Base-by-base conservation (phyloP, 2,797 vertebrate genomes). In the Notoglanidium macrostoma region DNA sequence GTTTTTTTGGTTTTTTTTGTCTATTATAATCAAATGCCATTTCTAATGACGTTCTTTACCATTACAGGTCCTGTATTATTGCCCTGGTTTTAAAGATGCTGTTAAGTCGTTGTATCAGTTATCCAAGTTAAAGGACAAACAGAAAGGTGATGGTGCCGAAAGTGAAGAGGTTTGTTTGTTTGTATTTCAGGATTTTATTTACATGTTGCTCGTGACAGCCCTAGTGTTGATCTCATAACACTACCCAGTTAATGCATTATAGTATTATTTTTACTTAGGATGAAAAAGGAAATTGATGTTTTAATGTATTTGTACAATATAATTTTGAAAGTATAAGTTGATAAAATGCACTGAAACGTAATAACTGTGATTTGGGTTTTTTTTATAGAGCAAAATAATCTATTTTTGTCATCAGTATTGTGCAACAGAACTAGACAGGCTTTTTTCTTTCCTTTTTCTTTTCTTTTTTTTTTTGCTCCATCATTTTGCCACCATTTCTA, bases 11-110 rank as follows among this genome's bases (percentile, higher is more conserved):
- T n/a, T n/a, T 83, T 72, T 23, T 19, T 59, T n/a, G 12, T 78
- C 0, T 59, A 5, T 14, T 9, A 23, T 44, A 63, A 81, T 40
- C n/a, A 14, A n/a, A n/a, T 89, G 81, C 89, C 17, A 59, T 89
- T n/a, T 51, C 72, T 63, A 63, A 11, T 80, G 17, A 11, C 57
- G 59, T 21, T 32, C 26, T 86, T 86, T 55, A 14, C 84, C 84
- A 84, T 85, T 90, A 23, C 91, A 99, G 98, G 98, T 99, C 46
- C 94, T 99, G 21, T 98, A 97, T 94, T 97, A 98, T 92, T 99
- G 98, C 89, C 98, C 98, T 85, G 97, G 97, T 51, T 97, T 99
- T 95, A 97, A 97, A 95, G 96, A 95, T 86, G 97, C 97, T 90
- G 94, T 99, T 8, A 99, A 98, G 90, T 96, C 95, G 67, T 95